phyloP scores from a whole-genome alignment of 2,888 invertebrate species.

The Lepeophtheirus nordmannii region DNA sequence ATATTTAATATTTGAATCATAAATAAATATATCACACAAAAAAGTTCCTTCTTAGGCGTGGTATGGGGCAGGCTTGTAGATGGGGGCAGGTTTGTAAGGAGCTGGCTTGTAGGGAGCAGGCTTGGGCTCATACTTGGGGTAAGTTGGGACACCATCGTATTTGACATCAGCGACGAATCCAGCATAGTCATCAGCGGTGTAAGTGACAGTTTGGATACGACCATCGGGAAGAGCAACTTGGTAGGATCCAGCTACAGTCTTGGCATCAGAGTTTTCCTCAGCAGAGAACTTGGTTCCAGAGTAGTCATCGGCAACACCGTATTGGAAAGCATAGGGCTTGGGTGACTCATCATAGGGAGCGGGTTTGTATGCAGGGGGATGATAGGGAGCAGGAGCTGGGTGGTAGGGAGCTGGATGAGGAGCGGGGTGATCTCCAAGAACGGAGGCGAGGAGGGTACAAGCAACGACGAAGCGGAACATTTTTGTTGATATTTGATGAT shows the following conservation, averaged over 20 bases:
- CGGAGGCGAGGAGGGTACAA: constrained; percentile 10
- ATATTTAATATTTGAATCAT: background rate
- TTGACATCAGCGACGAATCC: constrained; percentile 23
- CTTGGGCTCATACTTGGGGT: constrained; percentile 23
- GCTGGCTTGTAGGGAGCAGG: constrained; percentile 21
- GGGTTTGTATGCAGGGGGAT: constrained; percentile 20
- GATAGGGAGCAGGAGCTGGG: constrained; percentile 17
- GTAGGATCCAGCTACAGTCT: constrained; percentile 6
- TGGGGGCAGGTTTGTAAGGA: constrained; percentile 19
- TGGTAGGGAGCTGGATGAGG: constrained; percentile 9
- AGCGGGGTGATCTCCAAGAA: constrained; percentile 2
- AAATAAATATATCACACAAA: background rate
- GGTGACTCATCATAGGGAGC: background rate
- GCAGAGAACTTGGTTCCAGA: constrained; percentile 16
- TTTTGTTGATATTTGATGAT: background rate
- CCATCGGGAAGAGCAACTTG: constrained; percentile 21
- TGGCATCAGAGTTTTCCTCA: constrained; percentile 13
- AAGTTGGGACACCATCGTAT: constrained; percentile 12
- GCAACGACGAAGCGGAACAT: constrained; percentile 15
- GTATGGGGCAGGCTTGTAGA: constrained; percentile 8
- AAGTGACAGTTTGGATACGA: constrained; percentile 21
- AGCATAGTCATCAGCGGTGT: constrained; percentile 24
- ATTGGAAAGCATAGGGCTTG: background rate
- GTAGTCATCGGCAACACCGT: constrained; percentile 17
- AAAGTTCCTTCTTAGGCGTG: constrained; percentile 1